These are phyloP conservation scores for Neopelma chrysocephalum DNA, from an alignment of 2,797 vertebrate species.

Conservation along the genomic window DNA sequence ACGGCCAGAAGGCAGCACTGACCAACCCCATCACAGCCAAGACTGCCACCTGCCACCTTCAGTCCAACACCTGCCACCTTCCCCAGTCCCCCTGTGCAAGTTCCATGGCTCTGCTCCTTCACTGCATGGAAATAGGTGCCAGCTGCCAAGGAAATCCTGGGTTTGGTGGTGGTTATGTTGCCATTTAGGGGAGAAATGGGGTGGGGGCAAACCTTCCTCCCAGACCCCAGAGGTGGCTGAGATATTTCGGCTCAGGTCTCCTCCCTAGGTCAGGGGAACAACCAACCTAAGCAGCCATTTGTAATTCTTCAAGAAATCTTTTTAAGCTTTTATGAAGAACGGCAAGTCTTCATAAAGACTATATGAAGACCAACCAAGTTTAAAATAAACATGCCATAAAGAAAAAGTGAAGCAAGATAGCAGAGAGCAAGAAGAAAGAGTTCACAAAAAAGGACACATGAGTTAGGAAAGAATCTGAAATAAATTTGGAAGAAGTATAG, in stretches of 20 bases:
- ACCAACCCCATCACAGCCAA: neutral
- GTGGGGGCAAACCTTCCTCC: neutral
- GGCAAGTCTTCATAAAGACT: neutral
- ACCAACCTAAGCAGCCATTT: neutral
- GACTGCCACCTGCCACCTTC: too few species aligned
- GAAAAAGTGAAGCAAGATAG: neutral
- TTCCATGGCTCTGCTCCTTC: neutral
- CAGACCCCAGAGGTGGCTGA: neutral
- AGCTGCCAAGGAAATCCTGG: neutral
- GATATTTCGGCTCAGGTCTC: neutral
- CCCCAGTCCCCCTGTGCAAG: rapidly evolving
- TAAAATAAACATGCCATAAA: neutral
- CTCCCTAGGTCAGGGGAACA: neutral
- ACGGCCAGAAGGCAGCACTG: neutral
- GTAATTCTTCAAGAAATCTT: neutral
- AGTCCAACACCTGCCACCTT: rapidly evolving
- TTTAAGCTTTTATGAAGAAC: neutral
- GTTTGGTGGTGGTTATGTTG: neutral
- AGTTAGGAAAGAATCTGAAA: conserved; percentile 2
- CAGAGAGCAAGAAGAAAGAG: neutral
- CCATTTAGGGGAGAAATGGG: rapidly evolving
- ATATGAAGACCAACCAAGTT: neutral
- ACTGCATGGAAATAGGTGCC: neutral
- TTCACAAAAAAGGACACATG: neutral
- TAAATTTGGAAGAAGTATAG: conserved; percentile 27